These are phyloP conservation scores for Coracopsis vasa DNA, from an alignment of 2,113 vertebrate species.

Conservation along the genomic window DNA sequence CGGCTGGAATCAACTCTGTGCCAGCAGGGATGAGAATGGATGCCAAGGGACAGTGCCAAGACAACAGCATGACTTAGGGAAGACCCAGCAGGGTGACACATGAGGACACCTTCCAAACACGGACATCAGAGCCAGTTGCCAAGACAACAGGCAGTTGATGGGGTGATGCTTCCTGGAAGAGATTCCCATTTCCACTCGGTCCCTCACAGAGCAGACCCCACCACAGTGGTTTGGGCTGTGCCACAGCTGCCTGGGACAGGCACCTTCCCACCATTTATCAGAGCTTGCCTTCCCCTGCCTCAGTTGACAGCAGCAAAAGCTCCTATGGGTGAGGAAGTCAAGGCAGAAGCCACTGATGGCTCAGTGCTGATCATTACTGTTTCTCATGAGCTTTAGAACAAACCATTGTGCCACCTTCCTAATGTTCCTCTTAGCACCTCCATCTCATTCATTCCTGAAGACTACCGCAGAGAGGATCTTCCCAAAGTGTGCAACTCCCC, in stretches of 20 bases:
- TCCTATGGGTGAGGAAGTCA: background rate
- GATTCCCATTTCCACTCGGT: rapidly evolving
- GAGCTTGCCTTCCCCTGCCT: background rate
- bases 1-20: rapidly evolving
- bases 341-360: background rate
- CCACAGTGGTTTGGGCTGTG: rapidly evolving
- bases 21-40: rapidly evolving
- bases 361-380: background rate
- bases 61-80: background rate
- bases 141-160: background rate
- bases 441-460: background rate
- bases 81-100: background rate
- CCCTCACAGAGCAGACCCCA: background rate
- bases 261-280: background rate
- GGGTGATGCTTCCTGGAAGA: background rate
- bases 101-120: background rate
- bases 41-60: background rate
- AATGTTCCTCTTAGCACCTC: background rate
- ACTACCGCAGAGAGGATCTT: rapidly evolving
- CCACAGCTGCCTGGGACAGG: background rate
- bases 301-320: background rate
- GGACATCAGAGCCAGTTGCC: background rate
- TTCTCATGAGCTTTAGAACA: background rate
- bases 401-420: background rate
- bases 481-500: background rate